Conservation (phyloP, 2,113 vertebrate genomes). For the Corythoichthys haematopterus region DNA sequence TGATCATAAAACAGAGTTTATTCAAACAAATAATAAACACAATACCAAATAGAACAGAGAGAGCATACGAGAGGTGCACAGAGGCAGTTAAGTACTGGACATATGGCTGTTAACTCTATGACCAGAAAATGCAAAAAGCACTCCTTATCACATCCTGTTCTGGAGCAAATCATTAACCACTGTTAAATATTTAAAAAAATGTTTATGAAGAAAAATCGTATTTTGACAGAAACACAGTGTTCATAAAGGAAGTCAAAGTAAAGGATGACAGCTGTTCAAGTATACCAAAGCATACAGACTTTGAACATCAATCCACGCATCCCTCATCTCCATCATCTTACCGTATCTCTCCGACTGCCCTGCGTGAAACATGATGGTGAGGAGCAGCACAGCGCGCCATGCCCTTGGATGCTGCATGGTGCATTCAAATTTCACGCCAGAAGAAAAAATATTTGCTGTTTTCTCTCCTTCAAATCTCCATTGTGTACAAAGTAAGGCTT, state of each 20-base stretch:
- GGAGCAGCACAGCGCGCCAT: conserved; percentile 60
- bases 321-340: conserved; percentile 28
- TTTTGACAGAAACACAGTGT: background rate
- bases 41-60: background rate
- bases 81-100: background rate
- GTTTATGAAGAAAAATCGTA: background rate
- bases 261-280: background rate
- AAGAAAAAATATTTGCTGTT: conserved; percentile 15
- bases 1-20: background rate
- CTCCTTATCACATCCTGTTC: background rate
- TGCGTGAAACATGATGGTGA: conserved; percentile 39
- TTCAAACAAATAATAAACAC: background rate
- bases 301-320: background rate
- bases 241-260: background rate
- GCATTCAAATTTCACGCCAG: conserved; percentile 25
- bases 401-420: conserved; percentile 58
- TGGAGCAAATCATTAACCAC: background rate
- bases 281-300: background rate
- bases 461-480: conserved; percentile 41
- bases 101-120: background rate
- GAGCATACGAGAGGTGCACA: background rate
- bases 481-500: conserved; percentile 14
- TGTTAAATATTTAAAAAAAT: background rate
- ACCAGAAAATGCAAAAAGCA: background rate
- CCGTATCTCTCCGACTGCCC: conserved; percentile 62